Percentiles rank a stretch among this genome's conserved stretches.
Evolutionary conservation across 2,888 invertebrate species (phyloP).

Genomic region (Caenorhabditis uteleia): DNA sequence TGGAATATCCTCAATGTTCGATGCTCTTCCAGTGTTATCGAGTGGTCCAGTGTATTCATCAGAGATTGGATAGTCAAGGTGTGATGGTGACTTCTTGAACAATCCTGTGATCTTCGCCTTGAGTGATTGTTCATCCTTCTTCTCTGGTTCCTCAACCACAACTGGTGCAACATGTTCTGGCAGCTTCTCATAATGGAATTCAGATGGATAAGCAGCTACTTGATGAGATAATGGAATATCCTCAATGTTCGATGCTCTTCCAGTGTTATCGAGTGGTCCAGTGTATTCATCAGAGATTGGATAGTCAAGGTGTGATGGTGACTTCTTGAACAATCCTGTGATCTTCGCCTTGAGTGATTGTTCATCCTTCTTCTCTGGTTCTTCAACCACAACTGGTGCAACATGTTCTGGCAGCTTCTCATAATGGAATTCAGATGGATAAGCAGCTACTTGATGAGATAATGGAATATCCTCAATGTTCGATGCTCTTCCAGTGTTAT

Average conservation of each 20-base stretch:
- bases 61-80: constrained; percentile 46
- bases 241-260: constrained; percentile 10
- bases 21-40: constrained; percentile 18
- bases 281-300: constrained; percentile 40
- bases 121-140: constrained; percentile 10
- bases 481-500: constrained; percentile 22
- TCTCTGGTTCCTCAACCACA: constrained; percentile 13
- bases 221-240: constrained; percentile 9
- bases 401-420: constrained; percentile 6
- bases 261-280: constrained; percentile 43
- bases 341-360: constrained; percentile 15
- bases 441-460: constrained; percentile 5
- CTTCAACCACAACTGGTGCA: not conserved
- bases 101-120: constrained; percentile 21
- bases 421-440: constrained; percentile 17
- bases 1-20: constrained; percentile 30
- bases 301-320: constrained; percentile 44
- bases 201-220: constrained; percentile 13
- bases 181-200: constrained; percentile 18
- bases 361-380: not conserved
- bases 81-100: constrained; percentile 33
- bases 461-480: constrained; percentile 21
- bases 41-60: constrained; percentile 45
- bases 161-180: constrained; percentile 21
- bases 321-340: constrained; percentile 15